Evolutionary conservation across 2,113 vertebrate species (phyloP).

Genomic region (Asarcornis scutulata): DNA sequence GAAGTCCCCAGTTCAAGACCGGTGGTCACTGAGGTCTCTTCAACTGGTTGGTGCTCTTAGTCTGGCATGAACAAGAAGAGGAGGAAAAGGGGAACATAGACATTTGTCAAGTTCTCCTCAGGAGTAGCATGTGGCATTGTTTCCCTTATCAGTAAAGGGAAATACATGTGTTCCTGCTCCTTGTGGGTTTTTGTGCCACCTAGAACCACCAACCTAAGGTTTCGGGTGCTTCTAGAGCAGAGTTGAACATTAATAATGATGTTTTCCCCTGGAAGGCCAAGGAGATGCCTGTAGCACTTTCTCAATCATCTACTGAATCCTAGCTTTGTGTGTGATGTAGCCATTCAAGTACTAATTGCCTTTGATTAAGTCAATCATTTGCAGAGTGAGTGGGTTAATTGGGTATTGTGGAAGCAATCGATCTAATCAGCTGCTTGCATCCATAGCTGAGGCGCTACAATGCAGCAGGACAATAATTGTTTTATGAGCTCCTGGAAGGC

Average conservation of each 20-base stretch:
- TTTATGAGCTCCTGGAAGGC: slow-evolving; percentile 61
- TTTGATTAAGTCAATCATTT: slow-evolving; percentile 66
- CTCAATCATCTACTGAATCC: slow-evolving; percentile 14
- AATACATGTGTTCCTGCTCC: not conserved
- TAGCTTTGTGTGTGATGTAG: slow-evolving; percentile 39
- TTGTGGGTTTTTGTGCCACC: not conserved
- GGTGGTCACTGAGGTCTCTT: not conserved
- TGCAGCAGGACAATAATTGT: slow-evolving; percentile 53
- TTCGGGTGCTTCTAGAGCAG: not conserved
- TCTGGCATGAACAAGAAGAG: not conserved
- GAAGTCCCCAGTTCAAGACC: not conserved
- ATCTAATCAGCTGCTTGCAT: slow-evolving; percentile 51
- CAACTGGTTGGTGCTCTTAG: not conserved
- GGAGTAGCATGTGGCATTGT: not conserved
- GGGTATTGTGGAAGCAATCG: slow-evolving; percentile 70
- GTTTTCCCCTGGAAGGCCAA: not conserved
- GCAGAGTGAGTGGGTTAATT: slow-evolving; percentile 68
- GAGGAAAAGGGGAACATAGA: not conserved
- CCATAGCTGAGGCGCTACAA: not conserved
- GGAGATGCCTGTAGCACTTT: not conserved
- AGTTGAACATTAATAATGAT: not conserved
- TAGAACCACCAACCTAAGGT: not conserved
- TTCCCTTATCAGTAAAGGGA: not conserved
- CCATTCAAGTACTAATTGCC: slow-evolving; percentile 62
- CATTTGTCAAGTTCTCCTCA: not conserved